These are phyloP conservation scores for Stenotaenia linearis DNA, from an alignment of 2,888 invertebrate species.

Conservation along the genomic window DNA sequence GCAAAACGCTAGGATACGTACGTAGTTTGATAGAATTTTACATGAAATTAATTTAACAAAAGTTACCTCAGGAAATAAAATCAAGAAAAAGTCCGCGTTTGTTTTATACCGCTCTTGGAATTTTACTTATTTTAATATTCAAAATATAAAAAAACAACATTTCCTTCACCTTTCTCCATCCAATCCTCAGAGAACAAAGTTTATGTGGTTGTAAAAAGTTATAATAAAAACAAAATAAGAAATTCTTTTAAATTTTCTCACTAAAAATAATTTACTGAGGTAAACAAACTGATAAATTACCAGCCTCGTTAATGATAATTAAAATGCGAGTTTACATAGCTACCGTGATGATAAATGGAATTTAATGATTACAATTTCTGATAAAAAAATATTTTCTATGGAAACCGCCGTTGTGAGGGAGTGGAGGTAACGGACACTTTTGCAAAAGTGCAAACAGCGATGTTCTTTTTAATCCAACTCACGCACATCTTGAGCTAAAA, in stretches of 20 bases:
- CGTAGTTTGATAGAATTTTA: too few species aligned
- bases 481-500: conserved; percentile 20
- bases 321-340: background rate
- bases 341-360: background rate
- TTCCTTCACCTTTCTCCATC: too few species aligned
- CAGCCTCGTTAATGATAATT: too few species aligned
- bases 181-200: too few species aligned
- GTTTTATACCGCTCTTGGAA: background rate
- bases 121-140: conserved; percentile 1
- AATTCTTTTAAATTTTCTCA: too few species aligned
- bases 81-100: background rate
- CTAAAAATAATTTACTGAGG: too few species aligned
- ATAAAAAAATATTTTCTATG: background rate
- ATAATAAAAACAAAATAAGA: too few species aligned
- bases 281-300: too few species aligned
- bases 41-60: background rate
- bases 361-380: background rate
- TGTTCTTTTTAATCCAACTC: background rate
- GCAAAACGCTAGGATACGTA: too few species aligned
- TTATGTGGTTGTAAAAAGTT: too few species aligned
- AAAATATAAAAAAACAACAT: background rate
- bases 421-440: background rate
- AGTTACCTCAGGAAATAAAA: background rate
- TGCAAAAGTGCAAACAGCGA: background rate
- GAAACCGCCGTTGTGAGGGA: background rate